A percentile compares a stretch with the other conserved stretches of the same genome.
These are phyloP conservation scores for Cariama cristata DNA, from an alignment of 2,113 vertebrate genomes.

Conservation along the genomic window DNA sequence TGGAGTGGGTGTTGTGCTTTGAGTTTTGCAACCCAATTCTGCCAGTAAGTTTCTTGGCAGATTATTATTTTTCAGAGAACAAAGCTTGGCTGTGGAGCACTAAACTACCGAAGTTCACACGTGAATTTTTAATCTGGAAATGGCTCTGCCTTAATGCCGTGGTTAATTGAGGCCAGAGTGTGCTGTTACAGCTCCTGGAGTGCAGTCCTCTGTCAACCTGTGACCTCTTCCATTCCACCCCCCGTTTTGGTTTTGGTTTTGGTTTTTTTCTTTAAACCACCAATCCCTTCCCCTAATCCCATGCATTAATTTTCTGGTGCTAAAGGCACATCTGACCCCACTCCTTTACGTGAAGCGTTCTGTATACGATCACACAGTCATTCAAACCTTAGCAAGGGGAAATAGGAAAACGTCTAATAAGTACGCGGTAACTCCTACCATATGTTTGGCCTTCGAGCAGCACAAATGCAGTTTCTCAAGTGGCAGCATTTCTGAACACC, in stretches of 20 bases:
- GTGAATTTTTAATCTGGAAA: neutral
- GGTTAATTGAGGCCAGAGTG: neutral
- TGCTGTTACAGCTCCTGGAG: neutral
- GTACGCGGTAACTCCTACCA: neutral
- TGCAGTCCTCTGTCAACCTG: accelerated
- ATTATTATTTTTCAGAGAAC: neutral
- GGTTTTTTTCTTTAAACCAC: neutral
- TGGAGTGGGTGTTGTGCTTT: neutral
- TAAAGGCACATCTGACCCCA: neutral
- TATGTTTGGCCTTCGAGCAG: neutral
- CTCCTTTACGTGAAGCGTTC: neutral
- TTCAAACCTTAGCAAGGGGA: neutral
- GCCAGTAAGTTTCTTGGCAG: neutral
- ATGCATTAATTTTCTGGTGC: neutral
- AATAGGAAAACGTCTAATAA: neutral
- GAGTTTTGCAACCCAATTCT: accelerated
- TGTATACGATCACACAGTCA: accelerated
- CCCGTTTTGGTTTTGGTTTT: neutral
- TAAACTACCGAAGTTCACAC: neutral
- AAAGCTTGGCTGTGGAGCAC: accelerated
- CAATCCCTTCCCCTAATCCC: neutral
- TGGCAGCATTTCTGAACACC: neutral
- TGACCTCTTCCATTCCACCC: neutral
- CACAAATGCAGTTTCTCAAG: neutral
- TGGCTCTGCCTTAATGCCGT: neutral